These are phyloP conservation scores for Lasioglossum zephyrum DNA, from an alignment of 2,888 invertebrate genomes.

Conservation along the genomic window DNA sequence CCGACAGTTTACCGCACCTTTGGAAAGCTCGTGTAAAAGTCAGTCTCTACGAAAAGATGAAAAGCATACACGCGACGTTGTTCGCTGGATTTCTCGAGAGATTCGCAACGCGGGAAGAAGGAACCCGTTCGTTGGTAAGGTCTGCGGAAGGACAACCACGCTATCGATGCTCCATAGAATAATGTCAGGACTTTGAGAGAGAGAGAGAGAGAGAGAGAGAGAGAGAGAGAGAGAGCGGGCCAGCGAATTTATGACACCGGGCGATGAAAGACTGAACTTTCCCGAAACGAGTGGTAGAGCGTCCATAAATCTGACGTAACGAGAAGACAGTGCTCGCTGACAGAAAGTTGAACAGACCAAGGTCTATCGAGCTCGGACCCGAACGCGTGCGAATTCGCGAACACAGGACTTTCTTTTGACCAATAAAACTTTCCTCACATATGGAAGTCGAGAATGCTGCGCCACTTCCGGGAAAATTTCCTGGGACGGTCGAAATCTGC, in stretches of 20 bases:
- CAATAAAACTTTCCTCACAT: constrained; percentile 15
- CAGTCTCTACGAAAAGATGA: not conserved
- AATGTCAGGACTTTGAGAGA: not conserved
- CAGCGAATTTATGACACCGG: constrained; percentile 6
- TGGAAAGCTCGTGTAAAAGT: not conserved
- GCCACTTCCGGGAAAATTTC: not conserved
- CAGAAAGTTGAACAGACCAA: constrained; percentile 15
- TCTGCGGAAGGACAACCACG: not conserved
- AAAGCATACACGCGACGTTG: not conserved
- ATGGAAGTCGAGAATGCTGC: not conserved
- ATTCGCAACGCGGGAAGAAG: not conserved
- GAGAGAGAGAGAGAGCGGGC: too few relatives aligned
- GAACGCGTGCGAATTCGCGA: not conserved
- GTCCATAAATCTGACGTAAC: constrained; percentile 14
- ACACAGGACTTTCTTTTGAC: not conserved
- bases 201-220: too few relatives aligned
- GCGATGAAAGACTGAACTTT: constrained; percentile 3
- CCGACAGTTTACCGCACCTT: not conserved
- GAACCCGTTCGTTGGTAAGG: not conserved
- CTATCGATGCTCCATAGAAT: not conserved
- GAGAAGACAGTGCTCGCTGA: not conserved
- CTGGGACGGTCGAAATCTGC: not conserved
- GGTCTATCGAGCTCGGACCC: not conserved
- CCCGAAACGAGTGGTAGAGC: not conserved
- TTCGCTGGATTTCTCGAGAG: not conserved